A percentile compares a stretch with the other conserved stretches of the same genome.
phyloP scores from a whole-genome alignment of 2,113 vertebrate species.

The Hypocryptadius cinnamomeus region DNA sequence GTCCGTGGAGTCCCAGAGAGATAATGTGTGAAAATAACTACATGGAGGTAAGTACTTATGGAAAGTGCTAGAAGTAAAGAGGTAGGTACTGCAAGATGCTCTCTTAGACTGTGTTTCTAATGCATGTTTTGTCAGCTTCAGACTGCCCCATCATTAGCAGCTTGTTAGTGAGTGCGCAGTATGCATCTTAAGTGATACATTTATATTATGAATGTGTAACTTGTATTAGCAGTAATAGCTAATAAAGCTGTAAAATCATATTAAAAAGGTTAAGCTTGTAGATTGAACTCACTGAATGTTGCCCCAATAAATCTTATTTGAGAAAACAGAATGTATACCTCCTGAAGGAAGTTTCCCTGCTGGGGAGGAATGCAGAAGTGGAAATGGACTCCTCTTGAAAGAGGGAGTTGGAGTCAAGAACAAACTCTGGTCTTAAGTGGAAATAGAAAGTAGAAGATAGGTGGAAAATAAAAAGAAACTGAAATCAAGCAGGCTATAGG shows the following conservation, averaged over 20 bases:
- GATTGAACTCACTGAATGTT: background rate
- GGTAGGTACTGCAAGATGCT: background rate
- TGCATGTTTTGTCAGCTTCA: background rate
- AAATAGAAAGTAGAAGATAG: background rate
- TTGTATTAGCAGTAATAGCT: background rate
- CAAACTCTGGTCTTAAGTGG: background rate
- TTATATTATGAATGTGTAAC: background rate
- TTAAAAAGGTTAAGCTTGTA: background rate
- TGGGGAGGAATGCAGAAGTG: background rate
- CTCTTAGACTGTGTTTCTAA: background rate
- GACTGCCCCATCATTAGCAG: background rate
- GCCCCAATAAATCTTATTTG: background rate
- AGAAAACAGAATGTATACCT: background rate
- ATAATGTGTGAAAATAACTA: conserved; percentile 52
- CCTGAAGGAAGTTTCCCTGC: background rate
- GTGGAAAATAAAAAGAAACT: background rate
- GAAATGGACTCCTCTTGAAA: background rate
- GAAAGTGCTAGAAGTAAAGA: background rate
- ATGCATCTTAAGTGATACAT: background rate
- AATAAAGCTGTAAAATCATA: background rate
- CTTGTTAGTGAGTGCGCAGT: background rate
- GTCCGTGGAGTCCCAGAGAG: background rate
- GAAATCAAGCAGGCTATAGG: background rate
- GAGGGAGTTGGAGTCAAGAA: background rate
- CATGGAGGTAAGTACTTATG: conserved; percentile 44